These are phyloP conservation scores for Nephrotoma flavescens DNA, from an alignment of 2,888 invertebrate species.

Conservation along the genomic window DNA sequence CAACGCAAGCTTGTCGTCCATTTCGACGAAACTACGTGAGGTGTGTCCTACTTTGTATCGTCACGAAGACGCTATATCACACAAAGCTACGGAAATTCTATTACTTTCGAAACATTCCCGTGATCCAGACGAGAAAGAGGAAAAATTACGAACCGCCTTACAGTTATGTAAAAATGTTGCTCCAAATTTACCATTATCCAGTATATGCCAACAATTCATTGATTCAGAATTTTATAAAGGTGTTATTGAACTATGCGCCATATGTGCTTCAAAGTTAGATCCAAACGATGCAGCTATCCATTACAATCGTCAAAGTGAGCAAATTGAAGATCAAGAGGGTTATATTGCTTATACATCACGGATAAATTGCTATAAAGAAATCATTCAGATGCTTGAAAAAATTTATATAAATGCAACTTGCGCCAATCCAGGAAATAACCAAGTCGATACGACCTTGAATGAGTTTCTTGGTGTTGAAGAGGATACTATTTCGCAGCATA, in stretches of 20 bases:
- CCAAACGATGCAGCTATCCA: constrained; percentile 76
- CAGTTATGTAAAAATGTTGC: constrained; percentile 80
- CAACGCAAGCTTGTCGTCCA: constrained; percentile 85
- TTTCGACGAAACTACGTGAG: constrained; percentile 73
- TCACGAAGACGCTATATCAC: constrained; percentile 89
- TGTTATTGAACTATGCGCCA: constrained; percentile 73
- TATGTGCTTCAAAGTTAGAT: constrained; percentile 76
- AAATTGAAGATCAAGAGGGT: constrained; percentile 70
- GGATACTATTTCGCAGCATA: constrained; percentile 14
- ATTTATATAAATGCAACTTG: constrained; percentile 23
- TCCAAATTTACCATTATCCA: constrained; percentile 67
- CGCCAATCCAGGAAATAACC: constrained; percentile 6
- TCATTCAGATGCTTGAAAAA: constrained; percentile 59
- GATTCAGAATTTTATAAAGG: constrained; percentile 72
- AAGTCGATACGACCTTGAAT: not conserved
- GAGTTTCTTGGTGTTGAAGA: not conserved
- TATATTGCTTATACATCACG: constrained; percentile 54
- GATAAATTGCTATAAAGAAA: constrained; percentile 76
- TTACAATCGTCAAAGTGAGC: constrained; percentile 74
- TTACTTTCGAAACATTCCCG: constrained; percentile 62
- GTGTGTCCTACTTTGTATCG: constrained; percentile 88
- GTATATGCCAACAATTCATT: constrained; percentile 69
- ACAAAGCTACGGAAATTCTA: constrained; percentile 85
- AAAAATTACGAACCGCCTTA: constrained; percentile 61
- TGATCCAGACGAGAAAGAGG: constrained; percentile 60